Evolutionary conservation across 2,797 vertebrate genomes (phyloP).

Genomic region (Buceros bicornis): DNA sequence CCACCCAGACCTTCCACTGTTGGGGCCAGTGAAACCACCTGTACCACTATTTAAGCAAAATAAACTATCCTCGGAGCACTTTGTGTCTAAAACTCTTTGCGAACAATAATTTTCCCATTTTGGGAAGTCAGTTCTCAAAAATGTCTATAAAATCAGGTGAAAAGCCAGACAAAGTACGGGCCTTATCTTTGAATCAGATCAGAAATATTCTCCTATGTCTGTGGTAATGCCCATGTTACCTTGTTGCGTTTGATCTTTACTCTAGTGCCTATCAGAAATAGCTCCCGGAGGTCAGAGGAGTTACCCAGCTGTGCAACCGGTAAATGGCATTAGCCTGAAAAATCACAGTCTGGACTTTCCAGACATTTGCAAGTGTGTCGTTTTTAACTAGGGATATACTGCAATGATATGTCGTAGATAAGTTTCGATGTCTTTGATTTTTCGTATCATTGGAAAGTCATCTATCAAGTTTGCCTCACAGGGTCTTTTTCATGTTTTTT

Average conservation of each 20-base stretch:
- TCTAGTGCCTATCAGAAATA: neutral
- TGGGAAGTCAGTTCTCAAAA: neutral
- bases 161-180: neutral
- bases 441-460: constrained; percentile 60
- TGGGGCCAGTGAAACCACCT: neutral
- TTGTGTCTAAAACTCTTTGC: neutral
- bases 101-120: neutral
- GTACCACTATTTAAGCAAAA: constrained; percentile 5
- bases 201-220: neutral
- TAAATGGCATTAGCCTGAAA: constrained; percentile 14
- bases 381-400: constrained; percentile 11
- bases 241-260: neutral
- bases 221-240: neutral
- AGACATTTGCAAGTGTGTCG: neutral
- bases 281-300: neutral
- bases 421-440: constrained; percentile 66
- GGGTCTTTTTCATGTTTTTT: constrained; percentile 64
- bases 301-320: neutral
- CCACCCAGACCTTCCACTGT: neutral
- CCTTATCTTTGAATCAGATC: neutral
- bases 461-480: constrained; percentile 66
- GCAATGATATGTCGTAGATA: constrained; percentile 61
- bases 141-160: neutral
- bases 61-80: neutral
- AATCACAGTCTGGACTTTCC: neutral